Evolutionary conservation across 2,797 vertebrate species (phyloP).

Genomic region (Hafferia zeledoni): DNA sequence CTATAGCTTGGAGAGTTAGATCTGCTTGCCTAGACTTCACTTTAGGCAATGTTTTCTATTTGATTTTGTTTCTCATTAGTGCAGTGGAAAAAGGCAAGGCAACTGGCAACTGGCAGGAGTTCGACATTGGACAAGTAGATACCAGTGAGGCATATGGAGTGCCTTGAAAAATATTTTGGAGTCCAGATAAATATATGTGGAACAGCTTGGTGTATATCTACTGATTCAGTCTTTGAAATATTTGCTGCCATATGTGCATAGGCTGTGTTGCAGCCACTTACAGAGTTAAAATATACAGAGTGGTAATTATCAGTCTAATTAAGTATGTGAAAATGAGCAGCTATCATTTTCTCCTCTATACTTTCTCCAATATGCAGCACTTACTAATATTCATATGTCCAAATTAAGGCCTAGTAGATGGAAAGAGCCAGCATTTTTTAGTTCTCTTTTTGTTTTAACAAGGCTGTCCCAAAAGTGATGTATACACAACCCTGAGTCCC

Average conservation of each 20-base stretch:
- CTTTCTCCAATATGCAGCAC: constrained; percentile 45
- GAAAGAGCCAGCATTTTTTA: not conserved
- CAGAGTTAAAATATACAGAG: not conserved
- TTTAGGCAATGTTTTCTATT: not conserved
- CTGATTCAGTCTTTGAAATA: constrained; percentile 10
- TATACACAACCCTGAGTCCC: rapidly evolving
- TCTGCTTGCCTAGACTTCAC: not conserved
- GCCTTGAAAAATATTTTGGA: not conserved
- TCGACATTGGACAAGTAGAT: not conserved
- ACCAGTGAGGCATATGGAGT: not conserved
- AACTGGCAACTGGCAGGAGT: not conserved
- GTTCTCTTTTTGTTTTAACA: not conserved
- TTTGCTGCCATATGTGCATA: not conserved
- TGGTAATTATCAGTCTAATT: constrained; percentile 45
- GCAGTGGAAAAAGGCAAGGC: not conserved
- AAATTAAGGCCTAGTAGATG: not conserved
- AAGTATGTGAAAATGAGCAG: constrained; percentile 26
- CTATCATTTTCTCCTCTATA: constrained; percentile 37
- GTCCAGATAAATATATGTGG: not conserved
- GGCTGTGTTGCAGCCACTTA: not conserved
- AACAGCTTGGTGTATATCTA: not conserved
- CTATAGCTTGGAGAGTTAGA: not conserved
- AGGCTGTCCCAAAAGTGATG: rapidly evolving
- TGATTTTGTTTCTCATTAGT: not conserved
- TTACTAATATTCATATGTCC: not conserved